Evolutionary conservation across 1,140 invertebrate genomes (phyloP).

Genomic region (Magallana ariakensis): DNA sequence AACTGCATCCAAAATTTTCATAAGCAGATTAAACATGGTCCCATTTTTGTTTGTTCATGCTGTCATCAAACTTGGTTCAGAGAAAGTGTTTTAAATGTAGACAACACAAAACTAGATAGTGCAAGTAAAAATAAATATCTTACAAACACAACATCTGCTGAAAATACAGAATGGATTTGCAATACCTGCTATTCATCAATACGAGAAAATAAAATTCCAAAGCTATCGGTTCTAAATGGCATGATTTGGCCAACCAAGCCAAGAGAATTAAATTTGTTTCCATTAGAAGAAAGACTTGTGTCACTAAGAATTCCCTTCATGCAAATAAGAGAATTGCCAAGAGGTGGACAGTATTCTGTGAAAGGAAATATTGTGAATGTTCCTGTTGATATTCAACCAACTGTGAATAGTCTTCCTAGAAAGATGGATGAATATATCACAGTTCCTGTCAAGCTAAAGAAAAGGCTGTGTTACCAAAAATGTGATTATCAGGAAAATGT

Average conservation of each 20-base stretch:
- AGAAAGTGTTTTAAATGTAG: neutral
- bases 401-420: conserved; percentile 53
- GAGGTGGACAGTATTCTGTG: conserved; percentile 28
- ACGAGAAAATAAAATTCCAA: conserved; percentile 37
- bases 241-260: conserved; percentile 38
- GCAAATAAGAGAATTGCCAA: conserved; percentile 41
- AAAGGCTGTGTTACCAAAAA: conserved; percentile 44
- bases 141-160: conserved; percentile 30
- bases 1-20: conserved; percentile 43
- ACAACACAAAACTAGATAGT: neutral
- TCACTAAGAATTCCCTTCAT: conserved; percentile 44
- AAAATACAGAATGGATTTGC: conserved; percentile 44
- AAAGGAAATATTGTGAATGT: conserved; percentile 47
- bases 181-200: conserved; percentile 8
- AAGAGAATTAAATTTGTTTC: conserved; percentile 25
- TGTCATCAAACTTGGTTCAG: conserved; percentile 46
- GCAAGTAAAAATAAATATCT: neutral
- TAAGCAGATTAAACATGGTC: conserved; percentile 24
- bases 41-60: conserved; percentile 39
- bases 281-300: conserved; percentile 46
- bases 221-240: conserved; percentile 30
- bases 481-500: conserved; percentile 53
- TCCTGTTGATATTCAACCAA: conserved; percentile 43
- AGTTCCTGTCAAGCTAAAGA: conserved; percentile 54
- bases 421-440: conserved; percentile 46